Evolutionary conservation across 2,113 vertebrate species (phyloP).

Genomic region (Mustela lutreola): DNA sequence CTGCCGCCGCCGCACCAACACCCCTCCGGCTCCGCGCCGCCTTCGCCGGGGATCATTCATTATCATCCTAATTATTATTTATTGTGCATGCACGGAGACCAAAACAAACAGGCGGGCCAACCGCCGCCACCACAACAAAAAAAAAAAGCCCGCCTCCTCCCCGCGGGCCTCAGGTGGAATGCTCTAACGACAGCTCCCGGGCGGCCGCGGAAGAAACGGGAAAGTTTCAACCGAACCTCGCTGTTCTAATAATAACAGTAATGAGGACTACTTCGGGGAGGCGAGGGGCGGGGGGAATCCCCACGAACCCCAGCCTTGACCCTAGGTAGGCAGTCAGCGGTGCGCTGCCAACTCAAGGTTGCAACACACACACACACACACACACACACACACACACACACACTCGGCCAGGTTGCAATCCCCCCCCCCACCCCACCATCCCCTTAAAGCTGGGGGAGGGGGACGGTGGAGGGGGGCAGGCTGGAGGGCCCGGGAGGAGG

Average conservation of each 20-base stretch:
- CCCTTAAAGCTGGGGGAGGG: neutral
- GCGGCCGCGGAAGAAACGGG: conserved; percentile 64
- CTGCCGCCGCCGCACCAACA: conserved; percentile 53
- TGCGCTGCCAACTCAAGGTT: conserved; percentile 73
- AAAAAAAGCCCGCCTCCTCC: conserved; percentile 79
- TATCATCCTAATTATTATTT: conserved; percentile 79
- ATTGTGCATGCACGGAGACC: conserved; percentile 80
- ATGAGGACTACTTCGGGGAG: conserved; percentile 67
- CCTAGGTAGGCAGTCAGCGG: conserved; percentile 46
- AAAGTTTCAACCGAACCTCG: conserved; percentile 80
- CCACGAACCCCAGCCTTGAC: conserved; percentile 67
- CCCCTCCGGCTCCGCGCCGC: conserved; percentile 67
- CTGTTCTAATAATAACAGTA: conserved; percentile 77
- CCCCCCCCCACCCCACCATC: neutral
- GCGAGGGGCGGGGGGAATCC: conserved; percentile 5
- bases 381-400: neutral
- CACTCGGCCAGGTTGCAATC: conserved; percentile 62
- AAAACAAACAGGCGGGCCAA: conserved; percentile 83
- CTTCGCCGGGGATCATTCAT: conserved; percentile 61
- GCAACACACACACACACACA: conserved; percentile 53
- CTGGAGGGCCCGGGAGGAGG: neutral
- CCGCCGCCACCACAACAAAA: conserved; percentile 49
- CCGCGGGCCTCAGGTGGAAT: conserved; percentile 76
- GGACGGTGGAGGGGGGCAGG: neutral
- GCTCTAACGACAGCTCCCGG: conserved; percentile 71